Evolutionary conservation across 2,797 vertebrate genomes (phyloP), one percentile per base, ranked within the genome.

Genomic region (Psittacula echo): DNA sequence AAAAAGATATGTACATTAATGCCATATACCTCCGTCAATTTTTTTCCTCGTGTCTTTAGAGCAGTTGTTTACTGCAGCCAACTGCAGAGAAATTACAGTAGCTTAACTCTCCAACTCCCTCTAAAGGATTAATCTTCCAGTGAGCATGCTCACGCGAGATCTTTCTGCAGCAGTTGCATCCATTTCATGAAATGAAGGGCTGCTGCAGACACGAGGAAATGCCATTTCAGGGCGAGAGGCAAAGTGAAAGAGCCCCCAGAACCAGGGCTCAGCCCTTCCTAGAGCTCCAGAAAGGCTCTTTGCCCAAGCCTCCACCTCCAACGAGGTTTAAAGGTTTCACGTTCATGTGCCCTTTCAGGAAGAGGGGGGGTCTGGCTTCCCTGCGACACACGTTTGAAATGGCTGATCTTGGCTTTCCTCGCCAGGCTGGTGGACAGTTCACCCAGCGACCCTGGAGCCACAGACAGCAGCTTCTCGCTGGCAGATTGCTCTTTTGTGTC

Each of bases 101-200:
- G 93, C 94, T 97, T 93, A 97, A 97, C 93, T 95, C 93, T 86
- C 96, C 93, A 96, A 92, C 96, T 97, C 97, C 96, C 97, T 96
- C 86, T 89, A 91, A 96, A 97, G 96, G 94, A 97, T 95, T 95
- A 94, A 86, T 93, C 90, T 90, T 92, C 94, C 94, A 96, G 85
- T 88, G 81, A 96, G 96, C 96, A 96, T 94, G 96, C 97, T 96
- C 97, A 95, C 88, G 76, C 95, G 87, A 96, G 93, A 92, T 88
- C 85, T 89, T 85, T 95, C 75, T 91, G 81, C 89, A 83, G 94
- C 91, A 93, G 80, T 93, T 88, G 94, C 96, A 95, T 90, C 96
- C 93, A 96, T 96, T 96, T 97, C 93, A 85, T 79, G 90, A 97
- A 97, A 84, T 75, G 90, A 96, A 96, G 95, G 88, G 90, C 94